A percentile compares a stretch with the other conserved stretches of the same genome.
Evolutionary conservation across 1,140 invertebrate genomes (phyloP).

Genomic region (Scaptomyza hsui): DNA sequence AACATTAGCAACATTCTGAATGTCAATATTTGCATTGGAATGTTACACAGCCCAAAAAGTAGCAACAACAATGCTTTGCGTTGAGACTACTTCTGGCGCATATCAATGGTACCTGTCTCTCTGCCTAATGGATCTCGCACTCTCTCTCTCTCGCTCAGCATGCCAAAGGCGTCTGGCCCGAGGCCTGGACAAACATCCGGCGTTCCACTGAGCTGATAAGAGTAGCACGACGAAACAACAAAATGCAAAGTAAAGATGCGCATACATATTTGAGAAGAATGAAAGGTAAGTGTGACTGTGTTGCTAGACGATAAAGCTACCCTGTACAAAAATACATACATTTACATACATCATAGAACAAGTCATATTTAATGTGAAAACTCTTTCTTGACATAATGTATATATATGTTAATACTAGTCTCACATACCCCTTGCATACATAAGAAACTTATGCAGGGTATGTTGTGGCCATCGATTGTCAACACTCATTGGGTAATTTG

Average conservation of each 20-base stretch:
- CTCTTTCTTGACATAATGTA: too few relatives aligned
- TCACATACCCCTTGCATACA: too few relatives aligned
- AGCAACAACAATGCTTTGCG: slow-evolving; percentile 12
- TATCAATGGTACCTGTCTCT: slow-evolving; percentile 49
- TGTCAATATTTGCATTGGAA: slow-evolving; percentile 76
- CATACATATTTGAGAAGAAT: not conserved
- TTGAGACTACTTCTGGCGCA: slow-evolving; percentile 34
- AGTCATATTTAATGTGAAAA: too few relatives aligned
- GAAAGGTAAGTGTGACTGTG: too few relatives aligned
- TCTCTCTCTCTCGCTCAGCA: slow-evolving; percentile 7
- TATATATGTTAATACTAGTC: too few relatives aligned
- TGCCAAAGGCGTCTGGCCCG: slow-evolving; percentile 18
- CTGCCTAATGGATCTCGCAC: slow-evolving; percentile 13
- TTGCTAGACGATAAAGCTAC: not conserved
- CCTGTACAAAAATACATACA: too few relatives aligned
- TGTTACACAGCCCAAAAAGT: slow-evolving; percentile 50
- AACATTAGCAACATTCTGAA: slow-evolving; percentile 57
- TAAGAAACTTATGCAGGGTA: slow-evolving; percentile 7
- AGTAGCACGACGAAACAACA: slow-evolving; percentile 1
- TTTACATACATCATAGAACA: too few relatives aligned
- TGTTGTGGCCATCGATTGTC: slow-evolving; percentile 29
- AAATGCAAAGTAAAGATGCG: slow-evolving; percentile 19
- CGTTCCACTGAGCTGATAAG: slow-evolving; percentile 27
- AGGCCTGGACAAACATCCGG: slow-evolving; percentile 48
- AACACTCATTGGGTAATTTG: slow-evolving; percentile 64